Conservation (phyloP, 92 coral and sea anemone genomes). For the Diadumene lineata region DNA sequence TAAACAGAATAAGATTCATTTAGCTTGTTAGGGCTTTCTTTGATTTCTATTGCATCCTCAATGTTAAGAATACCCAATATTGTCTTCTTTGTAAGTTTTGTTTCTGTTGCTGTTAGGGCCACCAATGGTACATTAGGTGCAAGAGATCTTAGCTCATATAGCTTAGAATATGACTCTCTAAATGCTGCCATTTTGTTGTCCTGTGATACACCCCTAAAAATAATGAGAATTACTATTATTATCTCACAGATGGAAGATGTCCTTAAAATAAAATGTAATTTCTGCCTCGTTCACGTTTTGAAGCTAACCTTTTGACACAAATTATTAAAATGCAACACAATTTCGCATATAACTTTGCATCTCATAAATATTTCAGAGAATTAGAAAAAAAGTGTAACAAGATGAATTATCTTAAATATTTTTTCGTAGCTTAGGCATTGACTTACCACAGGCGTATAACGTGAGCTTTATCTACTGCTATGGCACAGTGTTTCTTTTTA, state of each 20-base stretch:
- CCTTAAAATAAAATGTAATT: no score
- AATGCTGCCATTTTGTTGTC: constrained; percentile 52
- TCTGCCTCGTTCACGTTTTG: no score
- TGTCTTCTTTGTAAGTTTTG: constrained; percentile 40
- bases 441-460: constrained; percentile 45
- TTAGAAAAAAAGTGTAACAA: no score
- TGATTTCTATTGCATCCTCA: constrained; percentile 35
- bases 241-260: neutral
- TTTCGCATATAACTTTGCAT: neutral
- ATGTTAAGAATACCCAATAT: constrained; percentile 39
- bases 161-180: constrained; percentile 39
- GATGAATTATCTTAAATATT: no score
- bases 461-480: constrained; percentile 46
- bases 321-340: neutral
- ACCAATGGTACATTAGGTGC: constrained; percentile 45
- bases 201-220: constrained; percentile 51
- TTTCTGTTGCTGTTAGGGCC: constrained; percentile 60
- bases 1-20: constrained; percentile 48
- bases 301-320: neutral
- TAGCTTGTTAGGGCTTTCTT: constrained; percentile 52
- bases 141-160: constrained; percentile 47
- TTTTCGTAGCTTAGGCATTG: neutral
- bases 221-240: neutral
- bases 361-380: no score
- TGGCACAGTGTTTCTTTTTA: constrained; percentile 29